Evolutionary conservation across 1,140 invertebrate genomes (phyloP).

Genomic region (Belonocnema kinseyi): DNA sequence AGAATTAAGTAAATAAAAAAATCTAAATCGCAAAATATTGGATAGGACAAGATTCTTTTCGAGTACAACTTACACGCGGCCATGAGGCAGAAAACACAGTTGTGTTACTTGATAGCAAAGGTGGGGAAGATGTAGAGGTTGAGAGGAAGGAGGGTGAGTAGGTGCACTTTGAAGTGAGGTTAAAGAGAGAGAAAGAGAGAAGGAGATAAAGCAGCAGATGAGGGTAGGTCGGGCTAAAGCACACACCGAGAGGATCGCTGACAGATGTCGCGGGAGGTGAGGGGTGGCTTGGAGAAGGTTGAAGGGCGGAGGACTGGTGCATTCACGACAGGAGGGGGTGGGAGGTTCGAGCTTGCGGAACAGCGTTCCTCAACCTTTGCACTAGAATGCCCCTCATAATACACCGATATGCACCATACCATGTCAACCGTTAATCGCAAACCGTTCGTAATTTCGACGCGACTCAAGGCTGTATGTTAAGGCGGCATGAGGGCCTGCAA

Average conservation of each 20-base stretch:
- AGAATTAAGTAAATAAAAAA: no score
- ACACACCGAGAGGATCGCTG: slow-evolving; percentile 39
- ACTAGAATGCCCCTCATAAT: slow-evolving; percentile 68
- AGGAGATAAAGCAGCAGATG: slow-evolving; percentile 39
- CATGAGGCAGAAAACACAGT: no score
- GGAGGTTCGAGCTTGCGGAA: slow-evolving; percentile 42
- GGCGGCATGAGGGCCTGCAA: slow-evolving; percentile 5
- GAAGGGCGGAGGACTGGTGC: background rate
- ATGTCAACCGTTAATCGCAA: slow-evolving; percentile 52
- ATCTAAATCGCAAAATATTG: no score
- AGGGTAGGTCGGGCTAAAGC: slow-evolving; percentile 52
- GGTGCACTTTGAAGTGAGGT: no score
- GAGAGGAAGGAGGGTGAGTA: background rate
- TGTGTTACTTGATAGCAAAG: background rate
- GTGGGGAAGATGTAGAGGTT: background rate
- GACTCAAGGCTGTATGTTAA: slow-evolving; percentile 39
- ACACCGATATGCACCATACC: slow-evolving; percentile 60
- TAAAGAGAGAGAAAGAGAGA: background rate
- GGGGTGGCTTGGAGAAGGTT: slow-evolving; percentile 20
- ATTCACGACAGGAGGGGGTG: slow-evolving; percentile 37
- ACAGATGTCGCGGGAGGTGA: slow-evolving; percentile 38
- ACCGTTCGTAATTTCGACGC: slow-evolving; percentile 47
- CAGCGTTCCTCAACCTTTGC: slow-evolving; percentile 74
- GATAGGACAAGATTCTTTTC: no score
- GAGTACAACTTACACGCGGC: no score